phyloP scores from a whole-genome alignment of 2,888 invertebrate genomes.

The Dorcus parallelipipedus region DNA sequence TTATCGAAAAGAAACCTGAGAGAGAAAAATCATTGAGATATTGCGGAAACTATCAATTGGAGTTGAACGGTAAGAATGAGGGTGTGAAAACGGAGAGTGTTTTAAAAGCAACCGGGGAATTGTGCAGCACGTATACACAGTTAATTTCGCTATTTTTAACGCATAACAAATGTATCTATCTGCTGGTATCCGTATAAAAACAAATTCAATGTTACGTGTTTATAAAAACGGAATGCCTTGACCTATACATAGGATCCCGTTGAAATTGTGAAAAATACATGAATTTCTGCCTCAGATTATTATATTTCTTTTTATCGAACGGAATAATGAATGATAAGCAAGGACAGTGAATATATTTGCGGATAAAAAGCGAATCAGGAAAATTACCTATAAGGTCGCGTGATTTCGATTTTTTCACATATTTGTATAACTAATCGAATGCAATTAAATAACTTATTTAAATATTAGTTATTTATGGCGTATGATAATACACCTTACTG shows the following conservation, averaged over 20 bases:
- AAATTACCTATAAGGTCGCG: conserved; percentile 14
- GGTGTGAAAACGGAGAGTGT: no score
- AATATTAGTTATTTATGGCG: conserved; percentile 8
- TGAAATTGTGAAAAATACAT: conserved; percentile 10
- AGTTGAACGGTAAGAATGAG: no score
- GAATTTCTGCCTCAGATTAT: neutral
- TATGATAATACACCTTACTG: no score
- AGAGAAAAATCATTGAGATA: no score
- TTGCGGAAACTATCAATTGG: no score
- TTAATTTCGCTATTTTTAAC: no score
- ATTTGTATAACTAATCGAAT: conserved; percentile 7
- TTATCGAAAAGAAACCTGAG: no score
- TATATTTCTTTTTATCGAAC: conserved; percentile 3
- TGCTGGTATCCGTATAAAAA: no score
- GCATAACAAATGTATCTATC: no score
- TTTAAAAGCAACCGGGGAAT: no score
- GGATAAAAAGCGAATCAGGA: conserved; percentile 4
- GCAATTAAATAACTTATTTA: conserved; percentile 12
- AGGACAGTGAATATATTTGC: conserved; percentile 14
- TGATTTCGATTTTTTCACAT: conserved; percentile 14
- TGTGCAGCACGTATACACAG: no score
- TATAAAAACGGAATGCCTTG: conserved; percentile 4
- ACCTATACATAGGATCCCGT: conserved; percentile 10
- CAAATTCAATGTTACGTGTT: no score
- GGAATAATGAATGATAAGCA: conserved; percentile 11